Conservation (phyloP, 2,113 vertebrate species). For the Bos indicus region DNA sequence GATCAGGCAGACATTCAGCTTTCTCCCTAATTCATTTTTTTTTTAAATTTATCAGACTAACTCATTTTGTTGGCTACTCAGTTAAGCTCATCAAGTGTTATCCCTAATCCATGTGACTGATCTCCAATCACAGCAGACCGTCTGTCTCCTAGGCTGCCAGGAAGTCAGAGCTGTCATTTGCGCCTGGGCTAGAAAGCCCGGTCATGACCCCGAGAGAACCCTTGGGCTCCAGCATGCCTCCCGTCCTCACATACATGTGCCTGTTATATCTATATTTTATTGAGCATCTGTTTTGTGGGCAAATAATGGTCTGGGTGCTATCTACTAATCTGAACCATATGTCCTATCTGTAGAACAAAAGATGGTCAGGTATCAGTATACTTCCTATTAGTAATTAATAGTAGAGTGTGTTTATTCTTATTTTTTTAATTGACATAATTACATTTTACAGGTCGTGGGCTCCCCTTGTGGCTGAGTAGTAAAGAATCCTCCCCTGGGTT, state of each 20-base stretch:
- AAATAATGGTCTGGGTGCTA: background rate
- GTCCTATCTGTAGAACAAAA: background rate
- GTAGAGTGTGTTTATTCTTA: background rate
- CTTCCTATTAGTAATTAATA: background rate
- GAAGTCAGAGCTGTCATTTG: background rate
- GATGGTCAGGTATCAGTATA: background rate
- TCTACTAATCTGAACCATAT: background rate
- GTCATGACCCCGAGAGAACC: background rate
- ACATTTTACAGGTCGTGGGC: background rate
- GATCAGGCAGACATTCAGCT: background rate
- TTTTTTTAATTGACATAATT: background rate
- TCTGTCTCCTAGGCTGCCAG: background rate
- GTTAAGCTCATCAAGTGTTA: background rate
- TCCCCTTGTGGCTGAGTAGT: background rate
- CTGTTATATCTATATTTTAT: background rate
- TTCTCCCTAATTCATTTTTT: background rate
- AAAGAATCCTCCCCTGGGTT: background rate
- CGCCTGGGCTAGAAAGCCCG: background rate
- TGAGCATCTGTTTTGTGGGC: background rate
- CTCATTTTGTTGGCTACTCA: background rate
- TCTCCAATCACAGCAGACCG: background rate
- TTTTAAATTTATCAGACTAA: background rate
- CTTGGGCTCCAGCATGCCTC: background rate
- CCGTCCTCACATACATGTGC: background rate
- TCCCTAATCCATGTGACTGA: background rate